These are phyloP conservation scores for Microctenopoma steveboyesi DNA, from an alignment of 2,797 vertebrate genomes.

Conservation along the genomic window DNA sequence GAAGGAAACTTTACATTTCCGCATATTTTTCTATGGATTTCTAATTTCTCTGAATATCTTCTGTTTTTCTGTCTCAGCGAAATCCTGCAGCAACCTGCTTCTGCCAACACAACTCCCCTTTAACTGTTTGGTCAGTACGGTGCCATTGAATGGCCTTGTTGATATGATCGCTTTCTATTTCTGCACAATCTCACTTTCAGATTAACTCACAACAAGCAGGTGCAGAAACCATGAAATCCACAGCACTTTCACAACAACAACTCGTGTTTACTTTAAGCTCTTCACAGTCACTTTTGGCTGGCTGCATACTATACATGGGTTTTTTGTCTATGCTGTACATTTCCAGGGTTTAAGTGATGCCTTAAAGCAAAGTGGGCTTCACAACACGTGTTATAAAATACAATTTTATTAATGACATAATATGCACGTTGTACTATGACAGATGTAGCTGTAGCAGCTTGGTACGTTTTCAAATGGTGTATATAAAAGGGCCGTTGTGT, in stretches of 20 bases:
- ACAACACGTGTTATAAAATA: neutral
- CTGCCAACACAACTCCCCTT: neutral
- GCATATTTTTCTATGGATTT: neutral
- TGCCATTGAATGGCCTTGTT: conserved; percentile 2
- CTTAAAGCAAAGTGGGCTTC: conserved; percentile 34
- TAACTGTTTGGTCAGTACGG: neutral
- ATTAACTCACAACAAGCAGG: conserved; percentile 44
- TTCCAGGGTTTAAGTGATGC: conserved; percentile 33
- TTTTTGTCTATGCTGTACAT: conserved; percentile 36
- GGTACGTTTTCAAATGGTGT: neutral
- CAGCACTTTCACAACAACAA: conserved; percentile 34
- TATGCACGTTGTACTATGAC: neutral
- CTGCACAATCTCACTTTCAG: conserved; percentile 19
- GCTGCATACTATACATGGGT: conserved; percentile 24
- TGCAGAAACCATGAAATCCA: conserved; percentile 37
- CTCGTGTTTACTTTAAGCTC: conserved; percentile 14
- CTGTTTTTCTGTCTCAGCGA: neutral
- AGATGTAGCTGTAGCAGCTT: too few relatives aligned
- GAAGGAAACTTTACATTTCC: neutral
- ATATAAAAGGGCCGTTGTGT: neutral
- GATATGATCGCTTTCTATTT: conserved; percentile 8
- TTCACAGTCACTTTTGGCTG: conserved; percentile 9
- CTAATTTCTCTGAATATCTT: neutral
- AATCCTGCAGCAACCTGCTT: neutral
- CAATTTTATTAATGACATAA: conserved; percentile 3